A percentile compares a stretch with the other conserved stretches of the same genome.
Evolutionary conservation across 2,888 invertebrate species (phyloP).

Genomic region (Ephialtes manifestator): DNA sequence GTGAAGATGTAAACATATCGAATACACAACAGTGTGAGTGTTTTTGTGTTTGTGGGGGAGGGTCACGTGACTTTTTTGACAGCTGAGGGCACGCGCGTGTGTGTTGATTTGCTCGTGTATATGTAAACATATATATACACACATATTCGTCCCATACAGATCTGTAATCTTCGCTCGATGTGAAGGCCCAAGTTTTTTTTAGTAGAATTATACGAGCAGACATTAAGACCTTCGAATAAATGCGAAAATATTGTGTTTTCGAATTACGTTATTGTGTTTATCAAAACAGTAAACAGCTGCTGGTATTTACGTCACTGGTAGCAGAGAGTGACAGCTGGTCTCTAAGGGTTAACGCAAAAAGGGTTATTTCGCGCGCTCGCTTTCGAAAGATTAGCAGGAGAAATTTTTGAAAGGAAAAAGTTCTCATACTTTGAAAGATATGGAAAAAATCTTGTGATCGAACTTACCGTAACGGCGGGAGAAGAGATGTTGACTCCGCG

Average conservation of each 20-base stretch:
- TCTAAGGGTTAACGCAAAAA: slow-evolving; percentile 43
- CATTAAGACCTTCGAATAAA: neutral
- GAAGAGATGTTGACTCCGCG: slow-evolving; percentile 28
- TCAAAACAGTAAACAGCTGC: slow-evolving; percentile 41
- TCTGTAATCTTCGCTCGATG: neutral
- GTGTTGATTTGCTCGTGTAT: neutral
- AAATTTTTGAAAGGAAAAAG: neutral
- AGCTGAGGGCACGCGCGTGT: slow-evolving; percentile 12
- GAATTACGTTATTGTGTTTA: slow-evolving; percentile 14
- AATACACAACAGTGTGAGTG: slow-evolving; percentile 1
- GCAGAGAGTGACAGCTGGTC: slow-evolving; percentile 71
- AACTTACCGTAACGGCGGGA: slow-evolving; percentile 53
- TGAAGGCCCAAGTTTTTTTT: neutral
- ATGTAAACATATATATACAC: neutral
- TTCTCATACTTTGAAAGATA: neutral
- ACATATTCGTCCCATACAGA: too few species aligned
- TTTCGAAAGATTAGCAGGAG: slow-evolving; percentile 2
- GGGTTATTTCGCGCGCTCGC: slow-evolving; percentile 47
- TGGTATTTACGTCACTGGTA: slow-evolving; percentile 27
- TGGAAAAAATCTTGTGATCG: neutral
- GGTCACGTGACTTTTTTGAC: slow-evolving; percentile 61
- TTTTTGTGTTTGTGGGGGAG: neutral
- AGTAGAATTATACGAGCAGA: neutral
- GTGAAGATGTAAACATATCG: slow-evolving; percentile 52
- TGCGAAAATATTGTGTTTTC: neutral